Base-by-base conservation (phyloP, 2,113 vertebrate genomes). In the Antennarius striatus region DNA sequence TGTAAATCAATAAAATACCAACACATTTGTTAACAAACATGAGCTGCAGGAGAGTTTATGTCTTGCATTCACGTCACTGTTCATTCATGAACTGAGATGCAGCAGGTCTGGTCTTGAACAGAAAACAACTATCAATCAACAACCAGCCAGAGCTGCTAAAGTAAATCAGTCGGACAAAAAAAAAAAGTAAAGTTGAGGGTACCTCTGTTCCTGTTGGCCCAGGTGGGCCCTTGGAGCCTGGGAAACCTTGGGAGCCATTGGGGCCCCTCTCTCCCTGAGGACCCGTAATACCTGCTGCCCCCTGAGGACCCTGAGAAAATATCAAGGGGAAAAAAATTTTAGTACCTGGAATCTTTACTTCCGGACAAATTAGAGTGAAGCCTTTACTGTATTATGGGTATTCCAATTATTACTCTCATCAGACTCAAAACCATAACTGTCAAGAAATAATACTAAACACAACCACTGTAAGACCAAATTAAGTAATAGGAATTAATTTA, bases 161-260 rank as follows among this genome's bases (percentile, higher is more conserved):
- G 39, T 3, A n/a, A 6, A 50, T 40, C 39, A 12, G 28, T 17
- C 32, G 45, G 17, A 50, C 2, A 46, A 29, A 56, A 53, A 43
- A 43, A 22, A 5, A 42, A 15, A 10, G 6, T 7, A 54, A 9
- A 22, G 42, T 17, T 28, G 1, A 22, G 22, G 22, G 71, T 84
- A 96, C 96, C 40, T 93, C 88, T 2, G 88, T 55, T 43, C 95
- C 96, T 51, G 0, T 68, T 0, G 71, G 47, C 7, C 95, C 96
- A 0, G 50, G 81, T 0, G 75, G 91, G 58, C 95, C 96, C 14
- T 86, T 91, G 49, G 67, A 56, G 28, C 95, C 96, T 0, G 81
- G 77, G 46, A 96, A 95, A 28, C 96, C 96, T 45, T 60, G 88
- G 54, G 88, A 75, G n/a, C 96, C 95, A 0, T 50, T 30, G 43